A percentile compares a stretch with the other conserved stretches of the same genome.
Evolutionary conservation across 2,797 vertebrate species (phyloP).

Genomic region (Amblyopsis hoosieri): DNA sequence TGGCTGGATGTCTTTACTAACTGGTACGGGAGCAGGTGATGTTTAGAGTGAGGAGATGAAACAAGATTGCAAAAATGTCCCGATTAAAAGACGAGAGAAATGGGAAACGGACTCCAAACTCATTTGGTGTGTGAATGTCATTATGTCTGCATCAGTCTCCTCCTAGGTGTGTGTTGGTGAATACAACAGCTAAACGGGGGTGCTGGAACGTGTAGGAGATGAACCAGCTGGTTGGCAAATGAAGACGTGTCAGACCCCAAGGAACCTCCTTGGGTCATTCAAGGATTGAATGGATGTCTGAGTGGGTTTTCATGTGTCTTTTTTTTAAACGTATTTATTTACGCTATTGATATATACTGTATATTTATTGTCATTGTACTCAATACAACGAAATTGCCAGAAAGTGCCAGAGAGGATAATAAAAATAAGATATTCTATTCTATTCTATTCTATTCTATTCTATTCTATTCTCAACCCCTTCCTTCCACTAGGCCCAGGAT

Average conservation of each 20-base stretch:
- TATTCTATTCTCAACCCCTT: too few species aligned
- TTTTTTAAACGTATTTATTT: too few species aligned
- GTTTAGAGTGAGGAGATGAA: slow-evolving; percentile 77
- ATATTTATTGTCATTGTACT: too few species aligned
- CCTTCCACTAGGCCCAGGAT: too few species aligned
- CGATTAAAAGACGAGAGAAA: slow-evolving; percentile 75
- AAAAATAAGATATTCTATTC: too few species aligned
- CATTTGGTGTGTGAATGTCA: slow-evolving; percentile 71
- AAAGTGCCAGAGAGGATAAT: too few species aligned
- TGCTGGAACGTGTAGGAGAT: slow-evolving; percentile 23
- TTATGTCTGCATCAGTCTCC: slow-evolving; percentile 61
- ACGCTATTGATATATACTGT: too few species aligned
- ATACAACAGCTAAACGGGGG: slow-evolving; percentile 58
- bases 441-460: too few species aligned
- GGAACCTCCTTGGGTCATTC: slow-evolving; percentile 40
- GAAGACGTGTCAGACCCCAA: slow-evolving; percentile 53
- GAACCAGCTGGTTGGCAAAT: slow-evolving; percentile 70
- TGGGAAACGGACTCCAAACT: slow-evolving; percentile 75
- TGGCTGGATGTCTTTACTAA: slow-evolving; percentile 67
- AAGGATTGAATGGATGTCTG: neutral
- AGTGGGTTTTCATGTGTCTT: too few species aligned
- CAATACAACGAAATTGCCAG: too few species aligned
- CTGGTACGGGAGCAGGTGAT: slow-evolving; percentile 82
- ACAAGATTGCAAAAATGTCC: slow-evolving; percentile 75
- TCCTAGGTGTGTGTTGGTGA: slow-evolving; percentile 66